Evolutionary conservation across 2,797 vertebrate genomes (phyloP).

Genomic region (Coccyzus lansbergi): DNA sequence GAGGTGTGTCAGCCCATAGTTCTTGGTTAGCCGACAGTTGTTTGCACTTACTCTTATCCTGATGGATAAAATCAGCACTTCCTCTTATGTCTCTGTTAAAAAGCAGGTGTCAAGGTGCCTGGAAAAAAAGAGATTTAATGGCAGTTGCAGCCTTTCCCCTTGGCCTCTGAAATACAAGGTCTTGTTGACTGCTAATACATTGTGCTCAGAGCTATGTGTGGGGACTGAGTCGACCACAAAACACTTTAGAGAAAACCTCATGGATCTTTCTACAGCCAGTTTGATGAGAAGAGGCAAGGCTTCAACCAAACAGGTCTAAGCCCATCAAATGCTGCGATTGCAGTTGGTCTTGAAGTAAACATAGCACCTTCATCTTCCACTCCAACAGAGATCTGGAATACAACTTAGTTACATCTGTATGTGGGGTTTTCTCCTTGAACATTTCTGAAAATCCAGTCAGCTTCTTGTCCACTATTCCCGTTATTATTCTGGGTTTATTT

Average conservation of each 20-base stretch:
- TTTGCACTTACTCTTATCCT: neutral
- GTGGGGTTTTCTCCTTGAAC: neutral
- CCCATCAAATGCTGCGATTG: neutral
- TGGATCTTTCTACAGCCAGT: neutral
- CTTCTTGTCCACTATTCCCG: neutral
- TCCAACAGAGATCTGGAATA: fast-evolving
- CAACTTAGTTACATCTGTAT: fast-evolving
- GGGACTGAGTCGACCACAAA: neutral
- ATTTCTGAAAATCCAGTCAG: slow-evolving; percentile 20
- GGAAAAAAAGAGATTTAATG: neutral
- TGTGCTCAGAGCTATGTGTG: neutral
- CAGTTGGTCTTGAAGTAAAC: neutral
- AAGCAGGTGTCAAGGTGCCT: neutral
- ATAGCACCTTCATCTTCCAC: neutral
- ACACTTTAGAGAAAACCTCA: neutral
- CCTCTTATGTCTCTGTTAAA: neutral
- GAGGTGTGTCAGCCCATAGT: neutral
- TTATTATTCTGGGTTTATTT: slow-evolving; percentile 29
- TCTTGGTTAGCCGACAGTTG: neutral
- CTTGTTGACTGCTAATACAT: neutral
- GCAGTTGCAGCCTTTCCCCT: neutral
- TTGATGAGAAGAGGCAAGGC: neutral
- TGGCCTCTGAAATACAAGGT: neutral
- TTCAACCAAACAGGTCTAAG: neutral
- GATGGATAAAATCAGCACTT: neutral